phyloP scores from a whole-genome alignment of 2,797 vertebrate genomes.

The Apogon talboti region DNA sequence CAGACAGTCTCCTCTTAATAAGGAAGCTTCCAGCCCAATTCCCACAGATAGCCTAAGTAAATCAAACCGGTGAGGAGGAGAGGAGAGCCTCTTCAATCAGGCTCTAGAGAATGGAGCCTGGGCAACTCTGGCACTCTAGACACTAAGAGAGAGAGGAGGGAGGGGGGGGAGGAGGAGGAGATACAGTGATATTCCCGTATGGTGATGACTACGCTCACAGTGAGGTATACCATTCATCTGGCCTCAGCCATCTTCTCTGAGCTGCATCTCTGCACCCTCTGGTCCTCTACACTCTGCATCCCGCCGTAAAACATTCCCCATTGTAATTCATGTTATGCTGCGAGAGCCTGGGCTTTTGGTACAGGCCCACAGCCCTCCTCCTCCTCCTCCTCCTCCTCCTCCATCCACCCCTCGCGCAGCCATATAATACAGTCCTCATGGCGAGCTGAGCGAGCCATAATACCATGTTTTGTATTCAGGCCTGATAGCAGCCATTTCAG shows the following conservation, averaged over 20 bases:
- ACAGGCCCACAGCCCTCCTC: constrained; percentile 13
- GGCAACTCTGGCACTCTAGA: constrained; percentile 72
- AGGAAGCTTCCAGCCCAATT: constrained; percentile 81
- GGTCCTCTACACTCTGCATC: constrained; percentile 61
- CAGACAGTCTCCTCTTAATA: constrained; percentile 82
- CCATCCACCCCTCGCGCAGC: constrained; percentile 20
- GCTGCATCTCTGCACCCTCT: constrained; percentile 57
- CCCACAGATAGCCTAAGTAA: constrained; percentile 81
- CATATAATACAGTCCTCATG: constrained; percentile 62
- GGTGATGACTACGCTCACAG: constrained; percentile 72
- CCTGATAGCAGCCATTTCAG: constrained; percentile 54
- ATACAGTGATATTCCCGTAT: constrained; percentile 67
- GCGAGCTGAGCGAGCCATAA: constrained; percentile 59
- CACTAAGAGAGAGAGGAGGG: constrained; percentile 61
- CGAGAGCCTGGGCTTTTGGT: constrained; percentile 53
- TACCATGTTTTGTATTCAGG: constrained; percentile 71
- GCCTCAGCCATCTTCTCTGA: constrained; percentile 54
- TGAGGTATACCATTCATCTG: constrained; percentile 68
- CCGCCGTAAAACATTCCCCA: constrained; percentile 62
- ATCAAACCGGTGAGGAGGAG: constrained; percentile 79
- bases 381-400: not conserved
- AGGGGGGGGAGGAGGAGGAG: constrained; percentile 39
- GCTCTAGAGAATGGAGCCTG: constrained; percentile 75
- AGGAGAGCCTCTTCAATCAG: constrained; percentile 80
- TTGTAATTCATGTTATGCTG: constrained; percentile 73